These are phyloP conservation scores for Cacoxenus indagator DNA, from an alignment of 2,888 invertebrate species.

Conservation along the genomic window DNA sequence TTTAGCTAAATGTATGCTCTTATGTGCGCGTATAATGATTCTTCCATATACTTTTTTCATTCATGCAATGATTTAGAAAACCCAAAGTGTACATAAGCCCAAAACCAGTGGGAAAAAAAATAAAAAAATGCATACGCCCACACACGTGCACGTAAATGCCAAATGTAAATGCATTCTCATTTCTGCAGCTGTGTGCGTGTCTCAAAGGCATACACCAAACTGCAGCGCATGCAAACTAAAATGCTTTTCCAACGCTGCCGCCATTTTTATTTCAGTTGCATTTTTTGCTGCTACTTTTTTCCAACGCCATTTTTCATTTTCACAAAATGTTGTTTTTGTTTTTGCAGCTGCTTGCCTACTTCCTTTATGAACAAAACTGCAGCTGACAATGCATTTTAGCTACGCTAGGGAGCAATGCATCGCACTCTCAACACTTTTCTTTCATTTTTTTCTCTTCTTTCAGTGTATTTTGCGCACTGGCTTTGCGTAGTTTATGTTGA, in stretches of 20 bases:
- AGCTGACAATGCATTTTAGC: slow-evolving; percentile 28
- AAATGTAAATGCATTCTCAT: neutral
- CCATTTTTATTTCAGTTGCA: slow-evolving; percentile 9
- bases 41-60: too few relatives aligned
- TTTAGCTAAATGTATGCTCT: neutral
- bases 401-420: too few relatives aligned
- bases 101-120: neutral
- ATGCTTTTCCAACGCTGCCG: neutral
- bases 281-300: slow-evolving; percentile 4
- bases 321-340: slow-evolving; percentile 7
- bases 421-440: too few relatives aligned
- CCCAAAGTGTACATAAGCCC: slow-evolving; percentile 4
- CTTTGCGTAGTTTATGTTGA: slow-evolving; percentile 10
- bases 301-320: neutral
- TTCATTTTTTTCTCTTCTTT: neutral
- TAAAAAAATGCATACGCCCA: neutral
- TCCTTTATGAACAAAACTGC: slow-evolving; percentile 27
- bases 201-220: neutral
- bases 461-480: neutral
- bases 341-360: slow-evolving; percentile 2
- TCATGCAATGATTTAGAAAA: slow-evolving; percentile 3
- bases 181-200: neutral
- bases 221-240: slow-evolving; percentile 6
- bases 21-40: neutral
- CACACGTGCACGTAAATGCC: neutral